Evolutionary conservation across 2,113 vertebrate species (phyloP).

Genomic region (Scolopax mira): DNA sequence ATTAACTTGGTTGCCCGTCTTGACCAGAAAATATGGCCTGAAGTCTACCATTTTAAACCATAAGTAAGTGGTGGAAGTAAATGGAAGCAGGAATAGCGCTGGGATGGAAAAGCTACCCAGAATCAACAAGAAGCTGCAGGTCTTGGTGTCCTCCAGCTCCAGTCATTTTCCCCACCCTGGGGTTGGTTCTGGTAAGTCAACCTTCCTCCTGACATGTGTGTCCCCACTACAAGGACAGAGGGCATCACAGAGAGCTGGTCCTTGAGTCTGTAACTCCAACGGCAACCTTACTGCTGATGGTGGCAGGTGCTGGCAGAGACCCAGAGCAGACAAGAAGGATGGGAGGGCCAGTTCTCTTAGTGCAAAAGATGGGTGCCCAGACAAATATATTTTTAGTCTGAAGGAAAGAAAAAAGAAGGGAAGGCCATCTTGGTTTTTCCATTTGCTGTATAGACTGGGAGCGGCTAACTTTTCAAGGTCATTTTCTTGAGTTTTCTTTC

Average conservation of each 20-base stretch:
- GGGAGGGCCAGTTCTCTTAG: background rate
- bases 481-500: background rate
- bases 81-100: background rate
- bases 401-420: background rate
- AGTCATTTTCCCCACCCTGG: background rate
- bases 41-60: background rate
- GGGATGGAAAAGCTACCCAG: background rate
- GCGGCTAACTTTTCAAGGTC: background rate
- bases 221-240: background rate
- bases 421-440: background rate
- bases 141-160: background rate
- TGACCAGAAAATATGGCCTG: background rate
- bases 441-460: background rate
- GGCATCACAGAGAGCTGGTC: accelerated
- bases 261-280: background rate
- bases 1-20: background rate
- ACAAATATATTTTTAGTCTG: background rate
- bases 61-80: background rate
- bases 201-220: background rate
- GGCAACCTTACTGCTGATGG: background rate
- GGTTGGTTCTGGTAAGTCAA: background rate
- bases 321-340: background rate
- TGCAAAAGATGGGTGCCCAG: background rate
- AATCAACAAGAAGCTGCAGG: background rate
- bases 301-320: background rate